Percentiles rank a stretch among this genome's conserved stretches.
Evolutionary conservation across 37 sponge, comb jelly and placozoan genomes (phyloP).

Genomic region (Cladorhizidae sp.): DNA sequence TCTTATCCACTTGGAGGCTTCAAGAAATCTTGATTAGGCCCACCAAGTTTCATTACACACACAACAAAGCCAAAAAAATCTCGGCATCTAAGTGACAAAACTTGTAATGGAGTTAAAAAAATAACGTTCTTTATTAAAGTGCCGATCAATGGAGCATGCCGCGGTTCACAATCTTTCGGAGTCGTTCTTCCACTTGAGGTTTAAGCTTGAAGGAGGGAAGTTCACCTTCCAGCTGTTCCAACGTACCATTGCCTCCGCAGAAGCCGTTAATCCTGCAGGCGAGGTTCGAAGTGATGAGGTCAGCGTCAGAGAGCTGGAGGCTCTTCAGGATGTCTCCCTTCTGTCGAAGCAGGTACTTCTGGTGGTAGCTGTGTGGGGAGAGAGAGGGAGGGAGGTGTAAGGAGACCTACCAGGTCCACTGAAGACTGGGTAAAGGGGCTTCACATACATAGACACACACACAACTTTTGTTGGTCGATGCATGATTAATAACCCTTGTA

Average conservation of each 20-base stretch:
- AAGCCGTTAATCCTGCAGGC: conserved; percentile 89
- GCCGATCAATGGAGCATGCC: conserved; percentile 13
- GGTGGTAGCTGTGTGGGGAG: conserved; percentile 83
- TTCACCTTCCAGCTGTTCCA: conserved; percentile 73
- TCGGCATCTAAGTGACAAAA: no score
- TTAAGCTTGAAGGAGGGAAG: conserved; percentile 62
- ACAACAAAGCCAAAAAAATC: background rate
- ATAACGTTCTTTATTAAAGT: background rate
- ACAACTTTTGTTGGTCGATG: no score
- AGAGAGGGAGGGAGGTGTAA: background rate
- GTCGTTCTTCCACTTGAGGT: conserved; percentile 25
- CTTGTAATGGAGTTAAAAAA: no score
- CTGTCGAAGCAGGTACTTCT: conserved; percentile 93
- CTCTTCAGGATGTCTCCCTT: conserved; percentile 62
- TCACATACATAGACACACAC: no score
- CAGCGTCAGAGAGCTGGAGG: conserved; percentile 72
- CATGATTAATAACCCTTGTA: no score
- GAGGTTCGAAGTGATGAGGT: conserved; percentile 76
- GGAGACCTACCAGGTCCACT: no score
- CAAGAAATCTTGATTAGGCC: conserved; percentile 53
- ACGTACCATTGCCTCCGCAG: conserved; percentile 78
- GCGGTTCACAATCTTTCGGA: conserved; percentile 48
- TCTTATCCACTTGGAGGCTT: conserved; percentile 28
- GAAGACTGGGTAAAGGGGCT: no score
- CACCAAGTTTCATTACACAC: conserved; percentile 12